Percentiles rank a stretch among this genome's conserved stretches.
phyloP scores from a whole-genome alignment of 1,140 invertebrate species.

The Coelopa frigida region DNA sequence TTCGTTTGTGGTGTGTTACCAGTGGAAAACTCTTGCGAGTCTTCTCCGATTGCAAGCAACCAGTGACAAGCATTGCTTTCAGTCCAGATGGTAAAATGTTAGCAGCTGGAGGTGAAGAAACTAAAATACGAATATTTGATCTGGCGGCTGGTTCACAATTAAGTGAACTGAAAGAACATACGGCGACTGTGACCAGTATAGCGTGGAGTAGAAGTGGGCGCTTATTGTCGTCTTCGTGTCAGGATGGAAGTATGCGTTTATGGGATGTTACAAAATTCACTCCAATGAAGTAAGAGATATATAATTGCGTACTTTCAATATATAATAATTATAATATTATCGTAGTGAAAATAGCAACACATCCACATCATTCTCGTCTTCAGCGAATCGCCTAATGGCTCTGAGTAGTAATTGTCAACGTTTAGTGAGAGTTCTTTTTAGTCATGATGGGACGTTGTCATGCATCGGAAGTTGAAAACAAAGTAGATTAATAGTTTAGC shows the following conservation, averaged over 20 bases:
- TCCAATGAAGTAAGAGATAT: constrained; percentile 22
- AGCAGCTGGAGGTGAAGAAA: constrained; percentile 62
- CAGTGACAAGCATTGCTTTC: constrained; percentile 68
- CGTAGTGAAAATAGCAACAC: constrained; percentile 13
- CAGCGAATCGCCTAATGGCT: constrained; percentile 34
- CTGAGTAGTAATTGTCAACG: constrained; percentile 41
- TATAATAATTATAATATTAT: constrained; percentile 1
- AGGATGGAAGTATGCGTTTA: constrained; percentile 67
- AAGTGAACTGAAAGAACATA: constrained; percentile 71
- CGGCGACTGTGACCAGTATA: constrained; percentile 64
- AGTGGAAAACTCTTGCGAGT: constrained; percentile 63
- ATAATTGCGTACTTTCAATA: neutral
- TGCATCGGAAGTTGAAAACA: constrained; percentile 27
- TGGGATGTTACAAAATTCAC: constrained; percentile 52
- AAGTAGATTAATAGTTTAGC: too few species aligned
- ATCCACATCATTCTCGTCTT: constrained; percentile 25
- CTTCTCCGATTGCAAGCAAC: constrained; percentile 69
- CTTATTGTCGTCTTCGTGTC: constrained; percentile 65
- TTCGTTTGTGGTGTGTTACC: constrained; percentile 63
- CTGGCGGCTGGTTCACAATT: constrained; percentile 50
- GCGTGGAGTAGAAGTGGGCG: constrained; percentile 57
- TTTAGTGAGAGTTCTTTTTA: constrained; percentile 40
- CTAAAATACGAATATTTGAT: constrained; percentile 54
- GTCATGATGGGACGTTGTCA: constrained; percentile 30
- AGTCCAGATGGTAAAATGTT: constrained; percentile 73